Conservation (phyloP, 2,797 vertebrate species). For the Lithobates pipiens region DNA sequence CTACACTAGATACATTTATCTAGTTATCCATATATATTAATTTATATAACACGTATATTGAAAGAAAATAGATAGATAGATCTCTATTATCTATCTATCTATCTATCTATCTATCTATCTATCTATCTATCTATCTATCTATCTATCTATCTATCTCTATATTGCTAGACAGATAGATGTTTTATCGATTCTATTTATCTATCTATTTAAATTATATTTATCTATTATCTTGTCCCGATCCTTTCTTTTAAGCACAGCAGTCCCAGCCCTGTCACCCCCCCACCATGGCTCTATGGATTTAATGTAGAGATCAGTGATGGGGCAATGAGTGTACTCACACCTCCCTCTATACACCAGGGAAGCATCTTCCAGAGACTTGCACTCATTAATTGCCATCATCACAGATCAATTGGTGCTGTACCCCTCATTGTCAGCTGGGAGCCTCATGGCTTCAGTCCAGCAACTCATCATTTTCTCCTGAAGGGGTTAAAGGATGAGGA, state of each 20-base stretch:
- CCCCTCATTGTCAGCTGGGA: not conserved
- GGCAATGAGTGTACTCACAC: slow-evolving; percentile 26
- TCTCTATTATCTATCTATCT: not conserved
- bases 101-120: not conserved
- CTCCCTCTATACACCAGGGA: slow-evolving; percentile 28
- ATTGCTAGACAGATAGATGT: too few relatives aligned
- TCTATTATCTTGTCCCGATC: too few relatives aligned
- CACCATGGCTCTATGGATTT: not conserved
- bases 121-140: not conserved
- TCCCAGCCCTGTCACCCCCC: not conserved
- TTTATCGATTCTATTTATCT: not conserved
- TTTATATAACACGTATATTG: too few relatives aligned
- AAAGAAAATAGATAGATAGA: not conserved
- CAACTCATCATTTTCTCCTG: not conserved
- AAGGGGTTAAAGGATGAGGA: not conserved
- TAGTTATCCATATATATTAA: too few relatives aligned
- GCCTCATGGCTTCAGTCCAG: not conserved
- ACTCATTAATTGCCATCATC: not conserved
- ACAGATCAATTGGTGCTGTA: not conserved
- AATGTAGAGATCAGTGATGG: not conserved
- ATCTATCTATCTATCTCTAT: not conserved
- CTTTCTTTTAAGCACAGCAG: not conserved
- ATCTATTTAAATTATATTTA: too few relatives aligned
- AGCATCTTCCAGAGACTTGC: not conserved
- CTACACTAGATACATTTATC: too few relatives aligned